Evolutionary conservation across 2,888 invertebrate genomes (phyloP), one percentile per base, ranked within the genome.

Genomic region (Drosophila eohydei): DNA sequence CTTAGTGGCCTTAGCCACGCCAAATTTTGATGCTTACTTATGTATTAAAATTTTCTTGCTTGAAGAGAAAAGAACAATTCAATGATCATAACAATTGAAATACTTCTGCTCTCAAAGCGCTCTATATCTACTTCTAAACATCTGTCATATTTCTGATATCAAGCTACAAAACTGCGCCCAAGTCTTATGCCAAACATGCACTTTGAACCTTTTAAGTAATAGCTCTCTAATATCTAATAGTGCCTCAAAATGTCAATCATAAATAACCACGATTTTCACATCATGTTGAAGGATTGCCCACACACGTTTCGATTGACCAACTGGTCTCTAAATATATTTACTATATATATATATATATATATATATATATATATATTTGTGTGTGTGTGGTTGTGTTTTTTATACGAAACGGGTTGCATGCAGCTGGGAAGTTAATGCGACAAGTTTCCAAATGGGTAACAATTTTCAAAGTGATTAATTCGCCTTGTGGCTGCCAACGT

Each of bases 391-490:
- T 0, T 21, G 12, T 51, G 1, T 21, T 21, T 32, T 36, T 38
- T 52, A 54, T 40, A 26, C 54, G 60, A 71, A 57, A 80, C 67
- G 77, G 72, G 74, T 74, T 62, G 77, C 52, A 80, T 80, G 81
- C 71, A 69, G 66, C 79, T 83, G 84, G 70, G 78, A 85, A 74
- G 88, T 82, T 78, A 83, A 87, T 88, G 88, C 87, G 87, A 87
- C 87, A 87, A 88, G 87, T 86, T 83, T 84, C 79, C 82, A 88
- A 88, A 88, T 88, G 84, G 82, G 83, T 81, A 88, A 88, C 83
- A 84, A 88, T 88, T 87, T 84, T 83, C 81, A 87, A 89, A 84
- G 90, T 90, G 90, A 90, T 90, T 90, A 90, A 90, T 90, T 90
- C 83, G 89, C 85, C 84, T 83, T 77, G 69, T 84, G 84, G 84